Evolutionary conservation across 1,140 invertebrate species (phyloP), one percentile per base, ranked within the genome.

Genomic region (Copidosoma floridanum): DNA sequence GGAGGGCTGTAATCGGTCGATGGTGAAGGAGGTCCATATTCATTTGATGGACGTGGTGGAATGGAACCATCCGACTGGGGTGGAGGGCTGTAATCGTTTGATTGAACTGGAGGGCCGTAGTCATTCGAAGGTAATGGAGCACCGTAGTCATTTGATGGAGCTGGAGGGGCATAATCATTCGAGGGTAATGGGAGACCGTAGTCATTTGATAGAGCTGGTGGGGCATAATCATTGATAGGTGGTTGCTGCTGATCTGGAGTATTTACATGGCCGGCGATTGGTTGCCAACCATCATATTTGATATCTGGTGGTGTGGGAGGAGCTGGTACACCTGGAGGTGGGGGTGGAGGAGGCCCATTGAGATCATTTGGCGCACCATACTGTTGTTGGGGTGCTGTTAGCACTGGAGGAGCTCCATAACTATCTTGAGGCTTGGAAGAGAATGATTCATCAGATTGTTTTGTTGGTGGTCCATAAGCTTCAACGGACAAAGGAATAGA

Each of bases 241-340:
- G 50, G 40, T 12, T 14, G 24, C 21, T 62, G 47, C n/a, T 52
- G 46, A 20, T 46, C 27, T 38, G 26, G 38, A 20, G 29, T 1
- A n/a, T 27, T 50, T 11, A 82, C 68, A 20, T 83, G 76, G 32
- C 89, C 88, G 27, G 89, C 85, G 41, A 92, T 91, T 14, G 90
- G 90, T 68, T 89, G 89, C 90, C 90, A 92, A 27, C 90, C 90
- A 63, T 92, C 90, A 68, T 91, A 92, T 56, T 88, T 83, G 7
- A 90, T 89, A 68, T 89, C 86, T 3, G 88, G 87, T 10, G 87
- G 87, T 8, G 88, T 89, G 14, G 88, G 87, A 24, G 87, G 87
- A 3, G 87, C 86, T 63, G 85, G 85, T n/a, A 86, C 85, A 26
- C 87, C 86, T 23, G 86, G 84, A 50, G 84, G 83, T 23, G 83